Percentiles rank a stretch among this genome's conserved stretches.
Evolutionary conservation across 2,113 vertebrate genomes (phyloP).

Genomic region (Mirza zaza): DNA sequence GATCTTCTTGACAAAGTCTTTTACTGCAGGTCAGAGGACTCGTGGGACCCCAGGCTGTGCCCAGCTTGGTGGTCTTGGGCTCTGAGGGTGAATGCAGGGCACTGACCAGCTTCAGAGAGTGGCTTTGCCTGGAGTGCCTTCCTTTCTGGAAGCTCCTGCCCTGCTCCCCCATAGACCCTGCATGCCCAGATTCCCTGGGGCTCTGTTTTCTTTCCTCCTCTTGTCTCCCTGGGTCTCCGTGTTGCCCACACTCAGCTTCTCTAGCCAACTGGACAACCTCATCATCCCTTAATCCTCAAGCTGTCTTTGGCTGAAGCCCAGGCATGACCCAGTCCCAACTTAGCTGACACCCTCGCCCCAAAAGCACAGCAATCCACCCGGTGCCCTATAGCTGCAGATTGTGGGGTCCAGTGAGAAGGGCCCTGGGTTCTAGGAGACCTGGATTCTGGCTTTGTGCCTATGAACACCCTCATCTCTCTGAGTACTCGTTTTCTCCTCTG

Average conservation of each 20-base stretch:
- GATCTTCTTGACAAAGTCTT: neutral
- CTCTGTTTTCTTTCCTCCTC: neutral
- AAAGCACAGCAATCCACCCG: neutral
- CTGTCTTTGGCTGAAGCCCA: neutral
- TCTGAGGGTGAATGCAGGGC: too few species aligned
- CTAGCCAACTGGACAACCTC: neutral
- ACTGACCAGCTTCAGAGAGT: neutral
- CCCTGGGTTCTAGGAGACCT: neutral
- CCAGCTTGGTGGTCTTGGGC: neutral
- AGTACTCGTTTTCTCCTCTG: neutral
- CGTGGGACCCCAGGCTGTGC: rapidly evolving
- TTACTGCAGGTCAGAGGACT: neutral
- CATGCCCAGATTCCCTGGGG: neutral
- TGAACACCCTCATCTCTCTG: neutral
- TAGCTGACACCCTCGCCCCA: rapidly evolving
- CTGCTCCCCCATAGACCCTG: too few species aligned
- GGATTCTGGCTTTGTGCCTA: neutral
- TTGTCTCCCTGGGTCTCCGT: neutral
- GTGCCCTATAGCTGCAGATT: neutral
- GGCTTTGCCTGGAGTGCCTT: neutral
- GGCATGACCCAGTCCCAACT: neutral
- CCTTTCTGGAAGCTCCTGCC: neutral
- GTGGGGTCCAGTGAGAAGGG: neutral
- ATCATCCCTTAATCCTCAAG: neutral
- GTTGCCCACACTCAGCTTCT: neutral